Percentiles rank a stretch among this genome's conserved stretches.
phyloP scores from a whole-genome alignment of 2,113 vertebrate genomes.

The Scomber scombrus region DNA sequence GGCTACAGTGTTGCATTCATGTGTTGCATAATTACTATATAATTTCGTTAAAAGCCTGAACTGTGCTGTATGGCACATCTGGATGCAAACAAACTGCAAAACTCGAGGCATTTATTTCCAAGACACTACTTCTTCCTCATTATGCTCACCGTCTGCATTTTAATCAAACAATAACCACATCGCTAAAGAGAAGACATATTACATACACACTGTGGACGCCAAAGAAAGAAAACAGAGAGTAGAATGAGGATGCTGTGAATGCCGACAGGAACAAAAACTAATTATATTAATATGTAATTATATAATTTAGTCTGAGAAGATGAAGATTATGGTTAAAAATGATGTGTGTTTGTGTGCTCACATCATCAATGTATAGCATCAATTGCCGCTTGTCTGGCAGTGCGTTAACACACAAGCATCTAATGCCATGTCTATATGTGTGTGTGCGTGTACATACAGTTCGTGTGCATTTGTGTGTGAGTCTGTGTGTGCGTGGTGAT shows the following conservation, averaged over 20 bases:
- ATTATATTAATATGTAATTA: constrained; percentile 64
- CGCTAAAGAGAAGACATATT: constrained; percentile 19
- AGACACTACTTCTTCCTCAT: constrained; percentile 51
- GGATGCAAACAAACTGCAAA: constrained; percentile 61
- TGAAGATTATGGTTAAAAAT: constrained; percentile 49
- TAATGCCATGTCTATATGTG: background rate
- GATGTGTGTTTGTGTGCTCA: constrained; percentile 14
- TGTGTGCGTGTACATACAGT: background rate
- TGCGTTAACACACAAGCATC: constrained; percentile 1
- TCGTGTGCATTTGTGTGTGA: background rate
- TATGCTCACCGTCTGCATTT: constrained; percentile 62
- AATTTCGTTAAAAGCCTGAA: constrained; percentile 62
- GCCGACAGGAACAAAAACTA: constrained; percentile 35
- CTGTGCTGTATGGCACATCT: constrained; percentile 55
- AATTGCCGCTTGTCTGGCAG: background rate
- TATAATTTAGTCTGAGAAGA: constrained; percentile 53
- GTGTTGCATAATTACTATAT: constrained; percentile 63
- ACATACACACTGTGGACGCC: background rate
- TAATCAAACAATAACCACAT: constrained; percentile 59
- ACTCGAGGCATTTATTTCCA: constrained; percentile 43
- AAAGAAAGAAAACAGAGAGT: constrained; percentile 23
- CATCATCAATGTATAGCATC: background rate
- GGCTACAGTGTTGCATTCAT: constrained; percentile 42
- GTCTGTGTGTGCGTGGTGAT: constrained; percentile 40
- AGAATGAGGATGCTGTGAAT: constrained; percentile 32